Evolutionary conservation across 1,140 invertebrate species (phyloP), one percentile per base, ranked within the genome.

Genomic region (Pogonus chalceus): DNA sequence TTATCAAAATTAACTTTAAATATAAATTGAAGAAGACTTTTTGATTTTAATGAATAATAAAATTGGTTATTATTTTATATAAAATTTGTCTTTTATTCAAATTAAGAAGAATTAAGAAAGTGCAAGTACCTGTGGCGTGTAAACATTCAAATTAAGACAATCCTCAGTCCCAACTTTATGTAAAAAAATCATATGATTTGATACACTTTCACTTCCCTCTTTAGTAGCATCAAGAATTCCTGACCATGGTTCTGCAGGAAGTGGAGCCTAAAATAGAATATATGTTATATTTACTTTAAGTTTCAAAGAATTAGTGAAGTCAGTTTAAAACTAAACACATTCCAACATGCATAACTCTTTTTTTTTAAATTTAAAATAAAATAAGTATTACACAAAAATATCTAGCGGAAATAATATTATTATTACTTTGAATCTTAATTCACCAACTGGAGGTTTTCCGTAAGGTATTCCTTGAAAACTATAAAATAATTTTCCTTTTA

Each of bases 381-480:
- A 9, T 35, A 14, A 35, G 7, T 35, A 35, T 35, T 35, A 35
- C 7, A 35, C 31, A 7, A 14, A 35, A 35, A 35, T 14, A 35
- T 14, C 14, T 35, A 9, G 7, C 31, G 31, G 31, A 35, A 35
- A 35, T 9, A 35, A 35, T 35, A 35, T 9, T 7, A 14, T 20
- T 23, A 14, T n/a, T 60, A 62, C 77, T 50, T 71, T 70, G 67
- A 86, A 88, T 20, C 85, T 72, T 2, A 84, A 63, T 14, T 78
- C 69, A 0, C 78, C 82, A 4, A 86, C 10, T 0, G 85, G 86
- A 0, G 85, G 83, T 64, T 81, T 80, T 0, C 83, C 84, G 62
- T 77, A 87, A 0, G 86, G 85, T 54, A 88, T 82, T 3, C 79
- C 79, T 58, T 78, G 74, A 55, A 78, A 78, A 18, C 65, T 69